Evolutionary conservation across 2,797 vertebrate species (phyloP).

Genomic region (Mareca strepera): DNA sequence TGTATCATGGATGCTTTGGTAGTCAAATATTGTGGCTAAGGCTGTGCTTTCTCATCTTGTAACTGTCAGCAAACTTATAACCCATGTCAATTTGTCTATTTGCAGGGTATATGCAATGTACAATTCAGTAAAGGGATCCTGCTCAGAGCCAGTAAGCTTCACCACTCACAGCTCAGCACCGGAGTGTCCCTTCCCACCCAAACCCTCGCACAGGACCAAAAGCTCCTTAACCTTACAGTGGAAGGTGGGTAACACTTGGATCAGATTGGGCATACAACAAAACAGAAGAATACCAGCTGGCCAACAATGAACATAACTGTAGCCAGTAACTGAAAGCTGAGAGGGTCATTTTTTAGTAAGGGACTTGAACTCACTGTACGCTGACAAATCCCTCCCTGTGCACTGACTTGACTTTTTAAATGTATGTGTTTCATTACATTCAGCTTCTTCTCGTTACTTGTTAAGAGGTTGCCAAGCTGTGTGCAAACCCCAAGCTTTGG

Average conservation of each 20-base stretch:
- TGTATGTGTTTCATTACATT: constrained; percentile 30
- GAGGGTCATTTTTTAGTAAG: not conserved
- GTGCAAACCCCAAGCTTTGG: not conserved
- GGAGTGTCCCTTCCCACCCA: constrained; percentile 89
- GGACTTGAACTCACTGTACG: constrained; percentile 16
- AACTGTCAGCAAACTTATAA: not conserved
- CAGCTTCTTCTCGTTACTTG: not conserved
- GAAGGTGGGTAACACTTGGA: constrained; percentile 84
- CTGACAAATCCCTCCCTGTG: not conserved
- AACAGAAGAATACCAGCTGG: not conserved
- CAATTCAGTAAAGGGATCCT: constrained; percentile 91
- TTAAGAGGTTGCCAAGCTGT: constrained; percentile 33
- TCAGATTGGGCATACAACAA: not conserved
- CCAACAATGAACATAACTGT: not conserved
- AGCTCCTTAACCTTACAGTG: constrained; percentile 94
- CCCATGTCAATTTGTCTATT: not conserved
- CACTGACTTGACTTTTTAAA: constrained; percentile 24
- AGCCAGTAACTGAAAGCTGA: constrained; percentile 1
- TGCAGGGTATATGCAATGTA: constrained; percentile 89
- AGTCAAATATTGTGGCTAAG: not conserved
- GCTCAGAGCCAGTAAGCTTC: constrained; percentile 91
- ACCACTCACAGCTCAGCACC: constrained; percentile 93
- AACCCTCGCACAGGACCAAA: constrained; percentile 92
- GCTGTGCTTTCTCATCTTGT: not conserved
- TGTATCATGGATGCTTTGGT: not conserved